Conservation (phyloP, 2,113 vertebrate species). For the Hippocampus abdominalis region DNA sequence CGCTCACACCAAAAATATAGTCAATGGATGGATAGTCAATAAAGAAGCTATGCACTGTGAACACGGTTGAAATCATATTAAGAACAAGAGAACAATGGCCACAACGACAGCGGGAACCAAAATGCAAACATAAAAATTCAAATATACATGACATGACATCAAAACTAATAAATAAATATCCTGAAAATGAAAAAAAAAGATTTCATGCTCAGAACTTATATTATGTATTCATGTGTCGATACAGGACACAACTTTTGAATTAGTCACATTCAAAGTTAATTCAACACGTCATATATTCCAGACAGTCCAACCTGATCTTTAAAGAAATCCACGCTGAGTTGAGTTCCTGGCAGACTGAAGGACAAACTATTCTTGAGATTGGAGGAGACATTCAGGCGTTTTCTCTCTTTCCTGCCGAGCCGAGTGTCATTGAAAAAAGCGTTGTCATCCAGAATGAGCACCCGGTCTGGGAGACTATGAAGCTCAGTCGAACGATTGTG, state of each 20-base stretch:
- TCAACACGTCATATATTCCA: not conserved
- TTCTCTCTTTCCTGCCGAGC: slow-evolving; percentile 67
- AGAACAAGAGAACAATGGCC: not conserved
- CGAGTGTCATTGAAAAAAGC: slow-evolving; percentile 75
- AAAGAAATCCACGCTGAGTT: slow-evolving; percentile 75
- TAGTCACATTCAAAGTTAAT: not conserved
- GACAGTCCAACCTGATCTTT: slow-evolving; percentile 65
- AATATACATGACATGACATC: not conserved
- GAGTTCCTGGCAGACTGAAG: slow-evolving; percentile 72
- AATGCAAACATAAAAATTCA: not conserved
- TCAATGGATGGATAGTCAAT: too few species aligned
- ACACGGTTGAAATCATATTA: not conserved
- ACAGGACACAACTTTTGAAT: not conserved
- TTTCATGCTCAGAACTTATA: not conserved
- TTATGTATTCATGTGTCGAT: not conserved
- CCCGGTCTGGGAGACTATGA: slow-evolving; percentile 63
- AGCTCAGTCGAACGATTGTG: slow-evolving; percentile 59
- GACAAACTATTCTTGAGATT: slow-evolving; percentile 61
- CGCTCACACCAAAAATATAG: not conserved
- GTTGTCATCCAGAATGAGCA: slow-evolving; percentile 72
- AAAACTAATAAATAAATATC: not conserved
- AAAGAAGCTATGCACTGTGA: too few species aligned
- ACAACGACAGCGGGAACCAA: not conserved
- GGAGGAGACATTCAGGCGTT: slow-evolving; percentile 55
- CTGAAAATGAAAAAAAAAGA: not conserved